Evolutionary conservation across 1,140 invertebrate species (phyloP), one percentile per base, ranked within the genome.

Genomic region (Littorina saxatilis): DNA sequence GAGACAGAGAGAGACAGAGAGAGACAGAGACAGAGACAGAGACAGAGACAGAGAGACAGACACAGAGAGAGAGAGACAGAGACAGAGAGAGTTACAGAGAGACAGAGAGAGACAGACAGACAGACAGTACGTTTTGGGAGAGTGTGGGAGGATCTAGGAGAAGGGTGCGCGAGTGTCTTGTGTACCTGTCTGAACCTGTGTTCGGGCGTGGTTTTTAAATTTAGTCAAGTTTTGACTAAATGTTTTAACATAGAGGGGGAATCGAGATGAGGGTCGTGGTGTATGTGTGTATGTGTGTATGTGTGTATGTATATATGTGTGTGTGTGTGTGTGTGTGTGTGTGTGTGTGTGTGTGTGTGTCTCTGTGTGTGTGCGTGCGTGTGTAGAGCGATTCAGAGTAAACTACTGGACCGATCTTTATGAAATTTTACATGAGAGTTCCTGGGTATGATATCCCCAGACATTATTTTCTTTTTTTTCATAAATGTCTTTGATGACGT

Each of bases 281-380:
- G n/a, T 66, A 32, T 66, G n/a, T 66, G 61, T 66, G 61, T 66
- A 29, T 66, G 61, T 66, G 61, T 66, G 61, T 66, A 29, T 66
- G 61, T 66, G 61, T 66, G 61, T 66, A 29, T 66, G 61, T 66
- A 29, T 66, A 29, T 66, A 29, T 66, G 61, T 66, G 61, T 66
- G 61, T 66, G 61, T 66, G 61, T 66, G 61, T 66, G 61, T 66
- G 61, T 66, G 61, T 66, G 27, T 66, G 61, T 66, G 61, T 66
- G 61, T 66, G 61, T 66, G 61, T 66, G 61, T 66, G 61, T 66
- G 61, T 66, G 61, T 66, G 61, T 66, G 61, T 66, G 61, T 66
- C 27, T 66, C 27, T 66, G 61, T 66, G 61, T 66, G 61, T 66
- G 61, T 32, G 61, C 32, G 61, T 32, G 61, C 32, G 61, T 66